A percentile compares a stretch with the other conserved stretches of the same genome.
phyloP scores from a whole-genome alignment of 2,113 vertebrate genomes.

The Dicentrarchus labrax region DNA sequence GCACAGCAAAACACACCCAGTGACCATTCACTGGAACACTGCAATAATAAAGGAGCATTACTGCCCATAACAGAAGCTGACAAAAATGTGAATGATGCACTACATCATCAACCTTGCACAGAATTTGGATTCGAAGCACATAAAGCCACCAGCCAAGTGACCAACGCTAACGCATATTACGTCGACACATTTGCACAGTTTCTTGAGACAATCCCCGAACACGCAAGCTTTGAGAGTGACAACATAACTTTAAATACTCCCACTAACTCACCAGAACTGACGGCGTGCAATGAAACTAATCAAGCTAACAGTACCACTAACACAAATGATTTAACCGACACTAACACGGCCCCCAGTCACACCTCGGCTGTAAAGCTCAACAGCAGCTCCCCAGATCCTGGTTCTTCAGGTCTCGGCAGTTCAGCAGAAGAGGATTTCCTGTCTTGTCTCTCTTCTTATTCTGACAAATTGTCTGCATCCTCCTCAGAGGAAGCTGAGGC shows the following conservation, averaged over 20 bases:
- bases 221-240: slow-evolving; percentile 42
- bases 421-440: slow-evolving; percentile 70
- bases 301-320: slow-evolving; percentile 39
- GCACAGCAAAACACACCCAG: slow-evolving; percentile 23
- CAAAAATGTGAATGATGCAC: slow-evolving; percentile 27
- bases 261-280: slow-evolving; percentile 3
- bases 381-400: slow-evolving; percentile 62
- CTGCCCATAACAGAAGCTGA: neutral
- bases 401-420: slow-evolving; percentile 69
- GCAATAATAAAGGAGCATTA: slow-evolving; percentile 29
- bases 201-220: slow-evolving; percentile 70
- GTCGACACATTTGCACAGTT: slow-evolving; percentile 44
- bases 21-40: slow-evolving; percentile 25
- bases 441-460: slow-evolving; percentile 67
- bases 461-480: slow-evolving; percentile 63
- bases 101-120: slow-evolving; percentile 18
- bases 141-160: slow-evolving; percentile 1
- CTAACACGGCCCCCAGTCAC: slow-evolving; percentile 17
- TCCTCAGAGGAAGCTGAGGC: slow-evolving; percentile 64
- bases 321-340: slow-evolving; percentile 9
- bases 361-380: slow-evolving; percentile 1
- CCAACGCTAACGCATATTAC: slow-evolving; percentile 26
- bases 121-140: neutral
- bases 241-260: neutral
- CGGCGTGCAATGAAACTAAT: slow-evolving; percentile 21